These are phyloP conservation scores for Tyrannus savana DNA, from an alignment of 2,113 vertebrate species.

Conservation along the genomic window DNA sequence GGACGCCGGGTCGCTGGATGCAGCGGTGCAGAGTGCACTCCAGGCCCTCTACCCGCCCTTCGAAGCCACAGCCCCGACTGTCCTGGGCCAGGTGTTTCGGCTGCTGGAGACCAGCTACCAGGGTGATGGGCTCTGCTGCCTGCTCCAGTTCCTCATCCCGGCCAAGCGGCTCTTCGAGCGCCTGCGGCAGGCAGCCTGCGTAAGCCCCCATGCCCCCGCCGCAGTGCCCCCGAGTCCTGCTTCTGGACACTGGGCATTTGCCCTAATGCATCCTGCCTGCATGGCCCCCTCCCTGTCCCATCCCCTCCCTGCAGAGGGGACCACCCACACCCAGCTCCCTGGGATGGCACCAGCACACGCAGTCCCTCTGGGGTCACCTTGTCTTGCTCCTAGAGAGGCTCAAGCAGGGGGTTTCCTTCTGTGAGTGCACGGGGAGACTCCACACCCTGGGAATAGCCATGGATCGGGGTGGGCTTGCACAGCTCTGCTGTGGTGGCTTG, in stretches of 20 bases:
- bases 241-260: accelerated
- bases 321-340: not conserved
- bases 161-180: constrained; percentile 91
- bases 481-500: not conserved
- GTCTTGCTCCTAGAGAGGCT: not conserved
- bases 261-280: accelerated
- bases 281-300: not conserved
- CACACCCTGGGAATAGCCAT: accelerated
- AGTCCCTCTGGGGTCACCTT: not conserved
- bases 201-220: constrained; percentile 66
- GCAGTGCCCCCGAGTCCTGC: accelerated
- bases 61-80: constrained; percentile 86
- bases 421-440: accelerated
- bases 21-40: constrained; percentile 87
- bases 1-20: constrained; percentile 86
- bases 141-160: constrained; percentile 92
- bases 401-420: not conserved
- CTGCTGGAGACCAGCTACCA: constrained; percentile 88
- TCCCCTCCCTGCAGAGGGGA: not conserved
- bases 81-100: constrained; percentile 91
- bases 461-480: not conserved
- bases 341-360: accelerated
- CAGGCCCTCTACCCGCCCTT: constrained; percentile 91
- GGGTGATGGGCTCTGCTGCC: constrained; percentile 88
- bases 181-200: constrained; percentile 90